A percentile compares a stretch with the other conserved stretches of the same genome.
Evolutionary conservation across 30 jellyfish, hydroid and myxozoan genomes (phyloP).

Genomic region (Hydractinia symbiolongicarpus): DNA sequence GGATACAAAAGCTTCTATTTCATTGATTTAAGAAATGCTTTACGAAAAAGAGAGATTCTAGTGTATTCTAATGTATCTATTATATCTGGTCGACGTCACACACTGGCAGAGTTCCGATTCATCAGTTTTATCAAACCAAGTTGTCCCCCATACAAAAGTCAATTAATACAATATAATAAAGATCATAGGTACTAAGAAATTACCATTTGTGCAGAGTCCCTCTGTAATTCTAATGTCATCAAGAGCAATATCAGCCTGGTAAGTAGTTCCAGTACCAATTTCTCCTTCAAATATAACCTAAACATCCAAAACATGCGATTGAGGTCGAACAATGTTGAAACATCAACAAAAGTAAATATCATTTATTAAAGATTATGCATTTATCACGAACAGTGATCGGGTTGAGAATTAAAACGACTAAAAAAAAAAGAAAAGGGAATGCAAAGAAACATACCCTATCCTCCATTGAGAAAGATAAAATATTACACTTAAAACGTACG

Average conservation of each 20-base stretch:
- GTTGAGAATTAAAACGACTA: not conserved
- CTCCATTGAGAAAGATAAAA: not conserved
- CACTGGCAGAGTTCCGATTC: too few relatives aligned
- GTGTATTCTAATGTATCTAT: too few relatives aligned
- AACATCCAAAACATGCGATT: not conserved
- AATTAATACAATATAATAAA: too few relatives aligned
- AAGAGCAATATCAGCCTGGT: constrained; percentile 72
- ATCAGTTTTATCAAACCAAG: too few relatives aligned
- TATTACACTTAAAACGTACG: not conserved
- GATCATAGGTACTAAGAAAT: too few relatives aligned
- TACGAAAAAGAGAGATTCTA: too few relatives aligned
- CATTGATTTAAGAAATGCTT: too few relatives aligned
- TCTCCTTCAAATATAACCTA: constrained; percentile 81
- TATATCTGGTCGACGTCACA: too few relatives aligned
- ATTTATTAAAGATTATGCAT: not conserved
- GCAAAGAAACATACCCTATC: not conserved
- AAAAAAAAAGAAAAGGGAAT: not conserved
- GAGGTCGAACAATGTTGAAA: not conserved
- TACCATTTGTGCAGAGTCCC: constrained; percentile 74
- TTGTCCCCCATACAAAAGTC: too few relatives aligned
- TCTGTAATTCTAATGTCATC: constrained; percentile 61
- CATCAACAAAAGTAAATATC: not conserved
- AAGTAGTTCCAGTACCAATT: constrained; percentile 56
- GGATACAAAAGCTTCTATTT: too few relatives aligned
- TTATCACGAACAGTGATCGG: not conserved